phyloP scores from a whole-genome alignment of 2,797 vertebrate species.

The Falco columbarius region DNA sequence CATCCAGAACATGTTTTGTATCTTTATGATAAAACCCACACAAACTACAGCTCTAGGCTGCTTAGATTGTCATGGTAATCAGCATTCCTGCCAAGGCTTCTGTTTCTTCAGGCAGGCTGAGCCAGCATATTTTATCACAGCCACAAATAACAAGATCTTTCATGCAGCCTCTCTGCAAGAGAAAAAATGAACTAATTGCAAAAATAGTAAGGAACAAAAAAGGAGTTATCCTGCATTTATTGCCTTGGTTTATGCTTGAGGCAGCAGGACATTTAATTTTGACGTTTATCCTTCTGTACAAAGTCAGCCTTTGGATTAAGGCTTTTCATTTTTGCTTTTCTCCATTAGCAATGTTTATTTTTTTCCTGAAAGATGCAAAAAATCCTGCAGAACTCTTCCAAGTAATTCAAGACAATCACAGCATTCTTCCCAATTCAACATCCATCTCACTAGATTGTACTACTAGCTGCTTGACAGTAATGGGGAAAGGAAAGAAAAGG shows the following conservation, averaged over 20 bases:
- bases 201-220: slow-evolving; percentile 16
- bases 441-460: background rate
- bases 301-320: background rate
- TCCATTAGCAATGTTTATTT: background rate
- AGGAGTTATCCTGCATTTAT: background rate
- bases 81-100: slow-evolving; percentile 55
- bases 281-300: background rate
- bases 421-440: background rate
- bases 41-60: background rate
- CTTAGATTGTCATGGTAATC: slow-evolving; percentile 57
- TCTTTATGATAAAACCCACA: slow-evolving; percentile 19
- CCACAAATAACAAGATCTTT: slow-evolving; percentile 53
- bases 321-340: background rate
- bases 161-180: slow-evolving; percentile 20
- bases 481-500: background rate
- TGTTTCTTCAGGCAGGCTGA: slow-evolving; percentile 59
- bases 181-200: slow-evolving; percentile 29
- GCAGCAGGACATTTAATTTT: background rate
- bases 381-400: background rate
- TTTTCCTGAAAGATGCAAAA: background rate
- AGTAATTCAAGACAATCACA: background rate
- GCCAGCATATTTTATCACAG: slow-evolving; percentile 49
- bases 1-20: background rate
- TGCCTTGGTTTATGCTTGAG: background rate
- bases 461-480: background rate